Conservation (phyloP, 2,888 invertebrate genomes). For the Meta bourneti region DNA sequence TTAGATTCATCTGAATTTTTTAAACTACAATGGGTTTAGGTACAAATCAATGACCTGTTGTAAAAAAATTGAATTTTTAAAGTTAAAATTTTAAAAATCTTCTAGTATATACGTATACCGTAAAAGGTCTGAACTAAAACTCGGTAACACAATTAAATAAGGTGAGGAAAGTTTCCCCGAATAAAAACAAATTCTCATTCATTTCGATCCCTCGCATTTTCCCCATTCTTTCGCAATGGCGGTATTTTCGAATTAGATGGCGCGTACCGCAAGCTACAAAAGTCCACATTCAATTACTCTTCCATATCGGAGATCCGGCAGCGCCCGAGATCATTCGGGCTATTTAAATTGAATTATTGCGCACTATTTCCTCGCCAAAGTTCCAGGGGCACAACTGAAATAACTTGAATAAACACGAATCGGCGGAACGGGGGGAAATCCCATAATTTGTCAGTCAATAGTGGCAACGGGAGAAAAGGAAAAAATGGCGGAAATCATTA, state of each 20-base stretch:
- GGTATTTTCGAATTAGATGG: neutral
- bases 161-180: neutral
- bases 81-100: too few relatives aligned
- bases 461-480: slow-evolving; percentile 39
- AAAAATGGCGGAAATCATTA: slow-evolving; percentile 58
- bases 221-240: neutral
- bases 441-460: slow-evolving; percentile 63
- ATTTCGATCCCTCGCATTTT: neutral
- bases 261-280: neutral
- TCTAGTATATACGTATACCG: too few relatives aligned
- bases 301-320: neutral
- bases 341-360: slow-evolving; percentile 46
- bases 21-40: too few relatives aligned
- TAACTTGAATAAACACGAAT: slow-evolving; percentile 60
- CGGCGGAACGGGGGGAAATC: slow-evolving; percentile 43
- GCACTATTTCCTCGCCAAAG: neutral
- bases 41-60: too few relatives aligned
- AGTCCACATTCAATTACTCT: neutral
- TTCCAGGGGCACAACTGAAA: slow-evolving; percentile 22
- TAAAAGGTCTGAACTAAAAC: neutral
- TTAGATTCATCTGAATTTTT: too few relatives aligned
- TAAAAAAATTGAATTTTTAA: neutral
- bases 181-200: neutral
- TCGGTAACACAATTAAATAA: neutral
- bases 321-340: neutral